Conservation (phyloP, 2,888 invertebrate genomes). For the Stegophylla sp. region DNA sequence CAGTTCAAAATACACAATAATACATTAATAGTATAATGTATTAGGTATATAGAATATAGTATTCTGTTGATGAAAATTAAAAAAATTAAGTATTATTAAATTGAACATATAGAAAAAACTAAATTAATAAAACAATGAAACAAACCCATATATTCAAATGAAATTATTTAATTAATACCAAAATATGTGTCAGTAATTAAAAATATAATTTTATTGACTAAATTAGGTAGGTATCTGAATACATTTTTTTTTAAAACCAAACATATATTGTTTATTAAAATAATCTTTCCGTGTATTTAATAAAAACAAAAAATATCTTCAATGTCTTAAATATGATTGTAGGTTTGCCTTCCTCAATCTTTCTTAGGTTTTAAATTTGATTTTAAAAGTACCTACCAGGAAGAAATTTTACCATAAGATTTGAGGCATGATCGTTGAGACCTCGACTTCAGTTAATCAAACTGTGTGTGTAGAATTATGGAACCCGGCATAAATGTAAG, state of each 20-base stretch:
- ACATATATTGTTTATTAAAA: background rate
- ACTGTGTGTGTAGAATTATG: slow-evolving; percentile 1
- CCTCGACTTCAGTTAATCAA: slow-evolving; percentile 18
- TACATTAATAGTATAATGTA: no score
- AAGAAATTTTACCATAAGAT: background rate
- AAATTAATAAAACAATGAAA: no score
- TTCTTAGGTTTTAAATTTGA: background rate
- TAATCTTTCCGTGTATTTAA: no score
- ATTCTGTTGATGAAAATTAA: no score
- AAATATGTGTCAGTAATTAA: background rate
- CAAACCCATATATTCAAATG: no score
- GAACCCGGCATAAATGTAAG: slow-evolving; percentile 12
- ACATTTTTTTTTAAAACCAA: background rate
- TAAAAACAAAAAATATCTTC: no score
- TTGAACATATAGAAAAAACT: no score
- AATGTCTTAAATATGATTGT: background rate
- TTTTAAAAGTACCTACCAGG: background rate
- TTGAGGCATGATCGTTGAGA: slow-evolving; percentile 10
- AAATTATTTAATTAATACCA: background rate
- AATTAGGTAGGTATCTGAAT: background rate
- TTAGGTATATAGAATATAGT: no score
- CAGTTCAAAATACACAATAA: no score
- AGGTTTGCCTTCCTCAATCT: background rate
- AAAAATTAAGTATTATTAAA: no score
- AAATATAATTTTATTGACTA: background rate